Conservation (phyloP, 2,797 vertebrate genomes). For the Geotrypetes seraphini region DNA sequence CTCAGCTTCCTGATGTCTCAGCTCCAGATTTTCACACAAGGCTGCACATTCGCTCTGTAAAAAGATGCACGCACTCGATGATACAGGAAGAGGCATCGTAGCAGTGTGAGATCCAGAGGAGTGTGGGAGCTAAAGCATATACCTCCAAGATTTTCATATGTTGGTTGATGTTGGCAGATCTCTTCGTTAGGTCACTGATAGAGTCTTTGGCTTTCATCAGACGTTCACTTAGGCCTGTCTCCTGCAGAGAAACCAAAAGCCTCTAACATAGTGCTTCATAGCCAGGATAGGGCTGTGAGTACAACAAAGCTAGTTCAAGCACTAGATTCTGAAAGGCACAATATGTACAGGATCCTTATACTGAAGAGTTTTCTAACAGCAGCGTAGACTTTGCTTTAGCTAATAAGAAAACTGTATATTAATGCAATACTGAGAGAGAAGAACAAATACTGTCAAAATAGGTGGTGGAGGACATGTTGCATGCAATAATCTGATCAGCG, state of each 20-base stretch:
- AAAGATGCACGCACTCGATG: too few relatives aligned
- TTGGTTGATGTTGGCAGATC: slow-evolving; percentile 31
- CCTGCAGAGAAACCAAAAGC: slow-evolving; percentile 18
- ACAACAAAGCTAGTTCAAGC: not conserved
- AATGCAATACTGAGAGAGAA: too few relatives aligned
- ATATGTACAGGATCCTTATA: too few relatives aligned
- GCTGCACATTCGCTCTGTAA: slow-evolving; percentile 33
- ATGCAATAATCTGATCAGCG: too few relatives aligned
- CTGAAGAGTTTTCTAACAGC: too few relatives aligned
- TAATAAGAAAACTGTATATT: too few relatives aligned
- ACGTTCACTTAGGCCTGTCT: slow-evolving; percentile 25
- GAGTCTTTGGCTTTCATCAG: slow-evolving; percentile 42
- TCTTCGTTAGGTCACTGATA: slow-evolving; percentile 41
- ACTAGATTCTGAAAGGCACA: too few relatives aligned
- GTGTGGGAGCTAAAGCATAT: not conserved
- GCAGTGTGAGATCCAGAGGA: not conserved
- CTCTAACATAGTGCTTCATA: not conserved
- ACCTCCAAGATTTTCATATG: slow-evolving; percentile 40
- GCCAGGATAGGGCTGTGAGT: not conserved
- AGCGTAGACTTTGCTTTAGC: too few relatives aligned
- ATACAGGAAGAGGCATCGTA: too few relatives aligned
- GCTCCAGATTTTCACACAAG: slow-evolving; percentile 38
- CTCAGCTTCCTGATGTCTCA: slow-evolving; percentile 29
- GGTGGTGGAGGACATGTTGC: too few relatives aligned
- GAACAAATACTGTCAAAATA: too few relatives aligned